Evolutionary conservation across 2,888 invertebrate genomes (phyloP).

Genomic region (Cheilosia variabilis): DNA sequence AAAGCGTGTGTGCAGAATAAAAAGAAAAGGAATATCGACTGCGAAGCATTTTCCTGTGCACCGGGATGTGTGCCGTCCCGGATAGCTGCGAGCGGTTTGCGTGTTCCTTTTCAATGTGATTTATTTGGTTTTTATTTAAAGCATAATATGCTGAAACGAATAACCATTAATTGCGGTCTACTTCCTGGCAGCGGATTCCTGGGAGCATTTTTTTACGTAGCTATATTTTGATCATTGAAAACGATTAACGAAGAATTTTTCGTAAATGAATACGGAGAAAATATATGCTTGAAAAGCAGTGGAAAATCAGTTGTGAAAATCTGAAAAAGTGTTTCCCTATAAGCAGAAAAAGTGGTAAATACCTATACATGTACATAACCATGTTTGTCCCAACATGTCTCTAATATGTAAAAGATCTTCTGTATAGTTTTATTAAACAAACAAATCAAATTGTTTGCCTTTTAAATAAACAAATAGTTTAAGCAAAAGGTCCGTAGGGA

Average conservation of each 20-base stretch:
- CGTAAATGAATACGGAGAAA: neutral
- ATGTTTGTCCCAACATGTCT: too few species aligned
- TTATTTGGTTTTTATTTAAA: conserved; percentile 75
- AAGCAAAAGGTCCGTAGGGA: too few species aligned
- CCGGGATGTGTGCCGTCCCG: conserved; percentile 3
- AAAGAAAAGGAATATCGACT: conserved; percentile 37
- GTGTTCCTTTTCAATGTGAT: conserved; percentile 67
- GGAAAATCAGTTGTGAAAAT: too few species aligned
- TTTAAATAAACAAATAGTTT: too few species aligned
- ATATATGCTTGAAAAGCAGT: neutral
- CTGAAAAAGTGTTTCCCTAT: neutral
- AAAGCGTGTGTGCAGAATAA: conserved; percentile 55
- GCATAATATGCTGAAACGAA: conserved; percentile 76
- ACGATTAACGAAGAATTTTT: conserved; percentile 27
- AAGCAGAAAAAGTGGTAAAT: too few species aligned
- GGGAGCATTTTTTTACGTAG: conserved; percentile 19
- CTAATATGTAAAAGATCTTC: too few species aligned
- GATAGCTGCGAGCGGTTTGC: conserved; percentile 32
- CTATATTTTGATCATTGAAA: conserved; percentile 17
- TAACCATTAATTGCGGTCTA: conserved; percentile 74
- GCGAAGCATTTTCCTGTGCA: conserved; percentile 24
- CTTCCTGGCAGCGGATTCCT: conserved; percentile 67
- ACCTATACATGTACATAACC: too few species aligned
- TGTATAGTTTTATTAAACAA: too few species aligned
- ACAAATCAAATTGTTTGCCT: too few species aligned